These are phyloP conservation scores for Tetanocera ferruginea DNA, from an alignment of 2,888 invertebrate genomes.

Conservation along the genomic window DNA sequence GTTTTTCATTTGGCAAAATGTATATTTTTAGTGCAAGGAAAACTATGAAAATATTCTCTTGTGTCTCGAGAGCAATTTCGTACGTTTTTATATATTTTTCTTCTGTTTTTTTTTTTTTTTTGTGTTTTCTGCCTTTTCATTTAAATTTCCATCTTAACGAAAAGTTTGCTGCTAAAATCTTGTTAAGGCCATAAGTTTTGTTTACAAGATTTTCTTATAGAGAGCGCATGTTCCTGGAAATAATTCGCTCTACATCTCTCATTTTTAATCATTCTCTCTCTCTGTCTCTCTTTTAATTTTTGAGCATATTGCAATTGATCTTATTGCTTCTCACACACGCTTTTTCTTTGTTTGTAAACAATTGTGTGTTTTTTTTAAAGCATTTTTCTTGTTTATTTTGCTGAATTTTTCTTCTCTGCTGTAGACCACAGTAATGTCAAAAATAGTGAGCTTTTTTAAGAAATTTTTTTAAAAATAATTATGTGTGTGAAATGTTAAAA, in stretches of 20 bases:
- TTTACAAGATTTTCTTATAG: neutral
- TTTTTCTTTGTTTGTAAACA: conserved; percentile 34
- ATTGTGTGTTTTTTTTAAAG: neutral
- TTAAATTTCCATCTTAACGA: neutral
- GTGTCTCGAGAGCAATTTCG: conserved; percentile 4
- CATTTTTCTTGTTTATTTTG: neutral
- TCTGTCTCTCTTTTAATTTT: conserved; percentile 23
- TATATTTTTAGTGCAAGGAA: conserved; percentile 45
- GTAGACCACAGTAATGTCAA: no score
- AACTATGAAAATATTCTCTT: conserved; percentile 48
- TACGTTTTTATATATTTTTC: neutral
- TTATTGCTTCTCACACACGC: conserved; percentile 16
- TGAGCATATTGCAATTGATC: conserved; percentile 25
- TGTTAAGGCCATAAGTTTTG: no score
- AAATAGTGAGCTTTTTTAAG: no score
- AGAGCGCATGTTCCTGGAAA: neutral
- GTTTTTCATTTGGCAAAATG: conserved; percentile 26
- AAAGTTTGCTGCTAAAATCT: neutral
- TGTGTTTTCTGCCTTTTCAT: neutral
- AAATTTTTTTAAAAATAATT: no score
- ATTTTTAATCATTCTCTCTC: conserved; percentile 5
- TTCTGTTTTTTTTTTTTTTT: neutral
- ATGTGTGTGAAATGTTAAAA: no score
- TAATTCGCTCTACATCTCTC: no score
- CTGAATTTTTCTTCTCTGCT: neutral